Conservation (phyloP, 1,140 invertebrate genomes). For the Belonocnema kinseyi region DNA sequence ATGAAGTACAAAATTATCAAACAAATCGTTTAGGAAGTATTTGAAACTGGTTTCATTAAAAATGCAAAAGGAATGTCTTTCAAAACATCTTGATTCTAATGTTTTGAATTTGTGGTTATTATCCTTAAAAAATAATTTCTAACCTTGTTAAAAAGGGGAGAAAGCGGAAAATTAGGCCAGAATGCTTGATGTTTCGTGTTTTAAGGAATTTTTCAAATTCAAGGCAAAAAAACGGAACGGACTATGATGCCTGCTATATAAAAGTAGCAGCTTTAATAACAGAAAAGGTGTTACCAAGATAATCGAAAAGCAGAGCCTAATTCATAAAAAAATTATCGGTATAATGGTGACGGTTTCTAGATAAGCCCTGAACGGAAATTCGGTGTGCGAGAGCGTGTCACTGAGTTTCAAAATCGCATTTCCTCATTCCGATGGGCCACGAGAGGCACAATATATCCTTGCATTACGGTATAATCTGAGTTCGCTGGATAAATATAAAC, state of each 20-base stretch:
- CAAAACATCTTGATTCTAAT: too few relatives aligned
- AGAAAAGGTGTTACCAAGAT: slow-evolving; percentile 6
- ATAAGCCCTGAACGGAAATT: slow-evolving; percentile 15
- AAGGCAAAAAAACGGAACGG: too few relatives aligned
- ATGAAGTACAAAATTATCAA: too few relatives aligned
- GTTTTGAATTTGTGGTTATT: too few relatives aligned
- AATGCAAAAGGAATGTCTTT: too few relatives aligned
- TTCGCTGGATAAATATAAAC: neutral
- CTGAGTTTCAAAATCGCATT: slow-evolving; percentile 17
- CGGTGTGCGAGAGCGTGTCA: slow-evolving; percentile 15
- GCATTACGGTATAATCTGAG: neutral
- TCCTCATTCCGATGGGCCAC: neutral
- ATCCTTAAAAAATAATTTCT: too few relatives aligned
- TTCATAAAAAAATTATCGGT: slow-evolving; percentile 4
- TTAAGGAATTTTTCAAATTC: too few relatives aligned
- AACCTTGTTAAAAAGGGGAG: neutral
- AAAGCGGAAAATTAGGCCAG: too few relatives aligned
- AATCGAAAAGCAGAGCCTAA: slow-evolving; percentile 14
- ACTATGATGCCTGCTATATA: neutral
- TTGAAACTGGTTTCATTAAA: neutral
- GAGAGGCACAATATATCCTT: neutral
- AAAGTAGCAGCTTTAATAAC: neutral
- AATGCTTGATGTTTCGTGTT: too few relatives aligned
- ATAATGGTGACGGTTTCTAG: slow-evolving; percentile 25
- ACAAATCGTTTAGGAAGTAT: too few relatives aligned